Evolutionary conservation across 2,797 vertebrate genomes (phyloP).

Genomic region (Coccyzus lansbergi): DNA sequence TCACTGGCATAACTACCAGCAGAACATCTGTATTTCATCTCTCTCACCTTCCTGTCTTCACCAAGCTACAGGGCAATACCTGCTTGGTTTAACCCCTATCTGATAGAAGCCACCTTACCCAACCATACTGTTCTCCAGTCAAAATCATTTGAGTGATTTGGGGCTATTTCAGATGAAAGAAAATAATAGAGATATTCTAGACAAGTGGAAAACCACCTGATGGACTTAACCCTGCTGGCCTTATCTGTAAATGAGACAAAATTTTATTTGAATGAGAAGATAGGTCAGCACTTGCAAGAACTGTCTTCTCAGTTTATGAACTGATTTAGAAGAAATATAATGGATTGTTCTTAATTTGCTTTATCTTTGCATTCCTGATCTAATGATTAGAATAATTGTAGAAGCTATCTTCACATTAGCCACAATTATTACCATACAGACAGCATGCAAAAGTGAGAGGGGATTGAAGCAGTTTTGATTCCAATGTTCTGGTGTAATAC

Average conservation of each 20-base stretch:
- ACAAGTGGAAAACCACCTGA: neutral
- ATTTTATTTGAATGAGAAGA: neutral
- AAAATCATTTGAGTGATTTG: neutral
- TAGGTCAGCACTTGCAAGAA: neutral
- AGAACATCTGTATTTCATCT: neutral
- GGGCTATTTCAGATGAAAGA: neutral
- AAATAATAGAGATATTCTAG: neutral
- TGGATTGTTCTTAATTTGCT: slow-evolving; percentile 34
- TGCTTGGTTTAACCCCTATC: neutral
- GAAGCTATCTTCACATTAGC: slow-evolving; percentile 38
- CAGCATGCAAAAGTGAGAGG: neutral
- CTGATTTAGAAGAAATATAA: neutral
- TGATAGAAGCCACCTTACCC: rapidly evolving
- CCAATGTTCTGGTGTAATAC: neutral
- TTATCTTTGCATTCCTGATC: slow-evolving; percentile 40
- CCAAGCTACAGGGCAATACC: neutral
- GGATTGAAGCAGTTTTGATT: neutral
- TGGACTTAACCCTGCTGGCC: neutral
- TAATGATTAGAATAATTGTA: slow-evolving; percentile 39
- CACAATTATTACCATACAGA: neutral
- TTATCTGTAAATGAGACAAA: neutral
- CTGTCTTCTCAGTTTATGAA: neutral
- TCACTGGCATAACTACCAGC: neutral
- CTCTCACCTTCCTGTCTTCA: neutral
- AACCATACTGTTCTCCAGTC: neutral